Base-by-base conservation (phyloP, 2,888 invertebrate species). In the Hemithea aestivaria region DNA sequence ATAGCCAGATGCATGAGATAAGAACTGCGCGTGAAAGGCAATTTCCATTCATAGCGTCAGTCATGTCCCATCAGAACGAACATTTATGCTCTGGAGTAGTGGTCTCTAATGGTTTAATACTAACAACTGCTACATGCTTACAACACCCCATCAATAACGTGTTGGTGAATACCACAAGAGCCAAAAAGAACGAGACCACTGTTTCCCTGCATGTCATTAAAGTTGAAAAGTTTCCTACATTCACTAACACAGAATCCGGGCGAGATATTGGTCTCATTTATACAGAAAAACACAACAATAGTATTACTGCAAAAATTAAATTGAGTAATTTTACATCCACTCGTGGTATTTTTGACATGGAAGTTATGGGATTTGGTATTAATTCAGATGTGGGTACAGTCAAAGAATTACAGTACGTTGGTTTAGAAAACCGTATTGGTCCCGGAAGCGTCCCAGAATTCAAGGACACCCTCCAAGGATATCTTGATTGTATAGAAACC, bases 401-500 rank as follows among this genome's bases (percentile, higher is more conserved):
- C 1, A 77, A 62, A 55, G 65, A 70, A 20, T 56, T 85, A 25
- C 84, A 85, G 39, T 79, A 61, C 50, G 58, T 83, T 21, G 84
- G 84, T 3, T 44, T 83, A 35, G 83, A 85, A 54, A 62, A 62
- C 39, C 60, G 78, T 21, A 45, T 53, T 10, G 49, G 23, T 23
- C 35, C 38, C 22, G 4, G 10, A 1, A 24, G 27, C 8, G 2
- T 34, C 3, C 11, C 44, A 6, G 46, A 48, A 24, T 7, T 42
- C n/a, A 40, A 40, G 16, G 16, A 16, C 16, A 16, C 5, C 16
- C 16, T 16, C 5, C 16, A 16, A 4, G 16, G 16, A 16, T 81
- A 63, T 49, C 66, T 84, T 50, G 85, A 84, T 45, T 87, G 85
- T 40, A 60, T 84, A 11, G 81, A 84, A 34, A 79, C 82, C 0